Percentiles rank a stretch among this genome's conserved stretches.
These are phyloP conservation scores for Heterochromis multidens DNA, from an alignment of 2,113 vertebrate genomes.

Conservation along the genomic window DNA sequence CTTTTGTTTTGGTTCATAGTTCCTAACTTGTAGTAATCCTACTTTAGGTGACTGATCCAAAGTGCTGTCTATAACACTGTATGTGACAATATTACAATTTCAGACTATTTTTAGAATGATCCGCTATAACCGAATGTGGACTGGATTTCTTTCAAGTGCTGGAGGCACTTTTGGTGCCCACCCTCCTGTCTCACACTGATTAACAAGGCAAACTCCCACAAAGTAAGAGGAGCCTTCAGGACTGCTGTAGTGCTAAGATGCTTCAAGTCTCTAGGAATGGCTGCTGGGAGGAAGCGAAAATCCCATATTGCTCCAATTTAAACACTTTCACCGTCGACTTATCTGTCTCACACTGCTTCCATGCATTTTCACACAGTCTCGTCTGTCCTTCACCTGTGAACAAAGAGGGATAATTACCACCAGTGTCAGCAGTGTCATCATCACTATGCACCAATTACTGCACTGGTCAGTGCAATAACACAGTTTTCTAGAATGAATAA, in stretches of 20 bases:
- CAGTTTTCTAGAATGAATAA: background rate
- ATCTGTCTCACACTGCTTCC: slow-evolving; percentile 74
- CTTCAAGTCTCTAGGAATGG: background rate
- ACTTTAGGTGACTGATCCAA: background rate
- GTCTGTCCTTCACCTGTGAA: slow-evolving; percentile 70
- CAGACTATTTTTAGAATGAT: background rate
- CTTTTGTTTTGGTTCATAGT: background rate
- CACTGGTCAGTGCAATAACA: background rate
- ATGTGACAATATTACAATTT: background rate
- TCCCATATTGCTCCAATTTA: background rate
- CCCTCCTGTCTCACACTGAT: background rate
- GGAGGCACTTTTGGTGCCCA: background rate
- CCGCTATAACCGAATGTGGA: background rate
- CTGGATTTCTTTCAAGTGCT: background rate
- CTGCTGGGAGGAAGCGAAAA: background rate
- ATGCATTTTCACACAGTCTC: slow-evolving; percentile 82
- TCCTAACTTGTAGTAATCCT: background rate
- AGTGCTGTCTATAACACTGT: background rate
- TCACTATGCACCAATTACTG: background rate
- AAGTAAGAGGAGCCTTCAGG: background rate
- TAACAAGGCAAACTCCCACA: background rate
- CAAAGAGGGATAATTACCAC: background rate
- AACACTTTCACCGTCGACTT: slow-evolving; percentile 71
- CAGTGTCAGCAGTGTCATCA: background rate
- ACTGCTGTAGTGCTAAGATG: background rate